phyloP scores from a whole-genome alignment of 2,113 vertebrate species.

The Porphyrio hochstetteri region DNA sequence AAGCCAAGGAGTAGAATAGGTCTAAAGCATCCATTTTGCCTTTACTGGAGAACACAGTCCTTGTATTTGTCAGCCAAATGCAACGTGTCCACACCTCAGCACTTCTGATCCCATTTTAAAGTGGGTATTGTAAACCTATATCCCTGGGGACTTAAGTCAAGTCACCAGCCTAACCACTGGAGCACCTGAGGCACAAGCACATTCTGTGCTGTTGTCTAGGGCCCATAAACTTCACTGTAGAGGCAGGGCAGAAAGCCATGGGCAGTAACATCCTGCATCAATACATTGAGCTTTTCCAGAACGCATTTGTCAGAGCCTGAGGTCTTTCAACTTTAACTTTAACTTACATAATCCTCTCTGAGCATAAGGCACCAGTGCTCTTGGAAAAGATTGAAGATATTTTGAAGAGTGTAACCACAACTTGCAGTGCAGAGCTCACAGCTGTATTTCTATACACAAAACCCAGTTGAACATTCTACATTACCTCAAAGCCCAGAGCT shows the following conservation, averaged over 20 bases:
- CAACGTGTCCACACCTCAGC: rapidly evolving
- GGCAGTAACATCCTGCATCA: background rate
- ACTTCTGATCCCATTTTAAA: background rate
- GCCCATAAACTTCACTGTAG: background rate
- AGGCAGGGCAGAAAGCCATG: background rate
- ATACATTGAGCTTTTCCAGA: background rate
- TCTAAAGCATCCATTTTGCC: background rate
- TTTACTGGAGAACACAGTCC: background rate
- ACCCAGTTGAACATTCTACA: background rate
- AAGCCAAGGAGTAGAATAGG: background rate
- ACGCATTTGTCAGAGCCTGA: background rate
- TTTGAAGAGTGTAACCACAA: background rate
- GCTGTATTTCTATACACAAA: background rate
- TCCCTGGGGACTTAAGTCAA: background rate
- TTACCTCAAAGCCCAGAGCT: background rate
- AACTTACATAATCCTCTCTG: background rate
- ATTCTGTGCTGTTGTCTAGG: background rate
- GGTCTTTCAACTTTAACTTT: background rate
- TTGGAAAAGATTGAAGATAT: background rate
- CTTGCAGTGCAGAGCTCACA: background rate
- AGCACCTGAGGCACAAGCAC: background rate
- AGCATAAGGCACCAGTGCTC: background rate
- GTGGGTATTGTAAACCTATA: background rate
- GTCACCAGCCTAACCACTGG: background rate
- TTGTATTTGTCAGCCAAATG: background rate